Evolutionary conservation across 2,888 invertebrate genomes (phyloP).

Genomic region (Patella depressa): DNA sequence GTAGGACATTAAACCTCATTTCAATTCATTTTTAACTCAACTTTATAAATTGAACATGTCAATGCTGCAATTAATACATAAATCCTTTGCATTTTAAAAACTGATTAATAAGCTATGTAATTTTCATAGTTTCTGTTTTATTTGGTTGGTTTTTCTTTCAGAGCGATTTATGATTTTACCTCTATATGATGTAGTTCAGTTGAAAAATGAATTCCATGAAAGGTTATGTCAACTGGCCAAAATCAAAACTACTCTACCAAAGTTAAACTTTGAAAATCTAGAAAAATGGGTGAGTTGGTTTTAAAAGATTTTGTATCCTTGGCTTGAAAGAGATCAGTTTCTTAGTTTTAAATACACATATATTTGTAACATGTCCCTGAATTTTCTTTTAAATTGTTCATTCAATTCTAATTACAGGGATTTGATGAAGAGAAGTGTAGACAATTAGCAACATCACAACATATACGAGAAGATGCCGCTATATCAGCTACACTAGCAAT

Average conservation of each 20-base stretch:
- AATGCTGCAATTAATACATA: too few relatives aligned
- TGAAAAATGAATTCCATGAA: conserved; percentile 35
- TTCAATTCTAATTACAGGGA: conserved; percentile 21
- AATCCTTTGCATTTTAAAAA: too few relatives aligned
- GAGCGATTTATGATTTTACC: conserved; percentile 44
- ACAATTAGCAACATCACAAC: neutral
- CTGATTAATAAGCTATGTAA: too few relatives aligned
- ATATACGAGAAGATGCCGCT: conserved; percentile 12
- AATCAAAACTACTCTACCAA: conserved; percentile 27
- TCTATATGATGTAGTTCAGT: conserved; percentile 39
- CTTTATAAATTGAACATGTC: too few relatives aligned
- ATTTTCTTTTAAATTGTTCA: too few relatives aligned
- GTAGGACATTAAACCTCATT: too few relatives aligned
- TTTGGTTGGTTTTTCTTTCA: conserved; percentile 27
- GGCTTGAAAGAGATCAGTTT: too few relatives aligned
- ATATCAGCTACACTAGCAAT: conserved; percentile 41
- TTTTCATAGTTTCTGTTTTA: too few relatives aligned
- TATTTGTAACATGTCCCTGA: too few relatives aligned
- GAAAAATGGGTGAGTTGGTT: conserved; percentile 25
- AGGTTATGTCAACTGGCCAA: conserved; percentile 30
- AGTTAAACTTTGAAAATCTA: conserved; percentile 27
- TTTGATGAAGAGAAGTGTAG: conserved; percentile 27
- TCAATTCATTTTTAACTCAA: too few relatives aligned
- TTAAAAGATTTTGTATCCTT: too few relatives aligned
- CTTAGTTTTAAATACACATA: too few relatives aligned